Evolutionary conservation across 1,140 invertebrate species (phyloP), one percentile per base, ranked within the genome.

Genomic region (Frieseomelitta varia): DNA sequence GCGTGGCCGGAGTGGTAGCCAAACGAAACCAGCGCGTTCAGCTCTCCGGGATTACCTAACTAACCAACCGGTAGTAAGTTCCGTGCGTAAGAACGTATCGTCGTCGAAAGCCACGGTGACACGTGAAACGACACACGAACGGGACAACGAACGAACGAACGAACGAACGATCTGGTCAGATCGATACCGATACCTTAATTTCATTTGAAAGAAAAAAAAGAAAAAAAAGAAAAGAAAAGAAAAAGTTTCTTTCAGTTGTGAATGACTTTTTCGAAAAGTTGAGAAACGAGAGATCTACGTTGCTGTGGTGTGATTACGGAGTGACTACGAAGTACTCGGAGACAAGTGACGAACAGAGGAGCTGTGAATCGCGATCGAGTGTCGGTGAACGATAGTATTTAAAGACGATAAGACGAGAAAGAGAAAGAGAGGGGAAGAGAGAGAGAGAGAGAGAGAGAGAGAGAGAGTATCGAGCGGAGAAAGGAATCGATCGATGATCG

Each of bases 1-100:
- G 91, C 89, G 91, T 91, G 91, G 39, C 65, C 88, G 85, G 82
- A 89, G 79, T 69, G 81, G 75, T 74, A 55, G 34, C 53, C 39
- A 47, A 47, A 47, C 39, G 39, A 47, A 58, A 34, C 19, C 74
- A 68, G 84, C 79, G 76, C 87, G 77, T 88, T 71, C 73, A 72
- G 72, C 51, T 69, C 51, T 69, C 47, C 65, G 76, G 76, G 53
- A 84, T 78, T 75, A 77, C 76, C 51, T 74, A 79, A 86, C 51
- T 74, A 79, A 86, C 79, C 27, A 85, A 8, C 69, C 68, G n/a
- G 55, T 47, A 80, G 53, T 71, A 47, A 47, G 39, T 6, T n/a
- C 75, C 19, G 58, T 56, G 27, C 56, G 39, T n/a, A n/a, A 30
- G 30, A 77, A 21, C 55, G 73, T 39, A 47, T 85, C 56, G 68